Evolutionary conservation across 2,113 vertebrate genomes (phyloP), one percentile per base, ranked within the genome.

Genomic region (Chaetodon auriga): DNA sequence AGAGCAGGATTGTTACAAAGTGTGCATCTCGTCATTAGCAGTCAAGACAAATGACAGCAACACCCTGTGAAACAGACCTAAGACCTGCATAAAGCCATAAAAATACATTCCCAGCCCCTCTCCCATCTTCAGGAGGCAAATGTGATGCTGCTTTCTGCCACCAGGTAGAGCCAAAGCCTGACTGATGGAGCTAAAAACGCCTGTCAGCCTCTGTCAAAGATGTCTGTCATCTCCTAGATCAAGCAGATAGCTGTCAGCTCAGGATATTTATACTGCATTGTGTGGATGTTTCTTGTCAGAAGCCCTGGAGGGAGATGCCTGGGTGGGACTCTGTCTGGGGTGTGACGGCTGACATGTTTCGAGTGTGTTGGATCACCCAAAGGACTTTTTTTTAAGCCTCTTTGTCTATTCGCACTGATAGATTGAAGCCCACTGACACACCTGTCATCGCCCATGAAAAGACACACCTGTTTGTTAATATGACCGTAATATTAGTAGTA

Each of bases 271-370:
- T 1, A 6, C 21, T 57, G 49, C 66, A 63, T 57, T 57, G 35
- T 45, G 15, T n/a, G 55, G 25, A 64, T 83, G 55, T 68, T 78
- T 73, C 19, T 16, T 69, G 70, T 76, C 36, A 72, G 57, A 25
- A 65, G 38, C 4, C 12, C 16, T 36, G 14, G 21, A 4, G 23
- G 65, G 49, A 66, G 69, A 85, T 8, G 21, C 45, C 73, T 18
- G 35, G 76, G 72, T 8, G 58, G 30, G 64, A 36, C 62, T 65
- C 25, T 53, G 46, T 21, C 25, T 46, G 9, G 16, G 35, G 23
- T 25, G 19, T 73, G 48, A 5, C 19, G 6, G 16, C 30, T 51
- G 63, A 36, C 60, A 61, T 62, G 30, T 61, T 58, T 65, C 48
- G 85, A 70, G 75, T 68, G 78, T 68, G 82, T 66, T 43, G 0